Conservation (phyloP, 2,797 vertebrate species). For the Florisuga fusca region DNA sequence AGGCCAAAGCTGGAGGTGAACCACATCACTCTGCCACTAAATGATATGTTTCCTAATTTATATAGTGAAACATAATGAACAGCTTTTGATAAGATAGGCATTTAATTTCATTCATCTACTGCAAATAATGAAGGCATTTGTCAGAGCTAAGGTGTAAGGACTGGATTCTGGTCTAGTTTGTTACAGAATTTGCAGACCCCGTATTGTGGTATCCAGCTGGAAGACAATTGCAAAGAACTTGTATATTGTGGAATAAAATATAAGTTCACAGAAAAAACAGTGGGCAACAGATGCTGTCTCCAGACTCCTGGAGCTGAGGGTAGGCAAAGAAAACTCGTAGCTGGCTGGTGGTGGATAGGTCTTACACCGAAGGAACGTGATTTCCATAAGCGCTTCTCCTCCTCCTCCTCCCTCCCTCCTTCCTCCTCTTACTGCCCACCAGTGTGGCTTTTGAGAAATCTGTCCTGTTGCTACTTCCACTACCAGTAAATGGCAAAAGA, state of each 20-base stretch:
- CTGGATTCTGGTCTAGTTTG: not conserved
- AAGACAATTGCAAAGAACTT: not conserved
- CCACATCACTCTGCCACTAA: not conserved
- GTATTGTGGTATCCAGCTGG: not conserved
- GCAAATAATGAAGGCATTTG: not conserved
- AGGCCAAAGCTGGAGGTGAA: not conserved
- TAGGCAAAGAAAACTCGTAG: not conserved
- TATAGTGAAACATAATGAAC: not conserved
- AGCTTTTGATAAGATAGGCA: not conserved
- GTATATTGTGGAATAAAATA: not conserved
- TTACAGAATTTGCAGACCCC: not conserved
- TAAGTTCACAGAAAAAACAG: not conserved
- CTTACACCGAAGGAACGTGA: not conserved
- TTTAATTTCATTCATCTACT: not conserved
- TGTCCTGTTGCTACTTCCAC: not conserved
- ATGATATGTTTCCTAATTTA: not conserved
- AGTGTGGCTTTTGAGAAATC: not conserved
- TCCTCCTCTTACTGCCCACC: not conserved
- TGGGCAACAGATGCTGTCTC: not conserved
- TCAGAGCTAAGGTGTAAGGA: not conserved
- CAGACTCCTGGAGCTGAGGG: not conserved
- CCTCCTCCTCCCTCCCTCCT: not conserved
- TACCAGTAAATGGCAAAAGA: not conserved
- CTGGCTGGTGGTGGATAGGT: not conserved
- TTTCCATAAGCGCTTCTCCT: not conserved